A percentile compares a stretch with the other conserved stretches of the same genome.
Conservation (phyloP, 2,113 vertebrate genomes). For the Seriola quinqueradiata region DNA sequence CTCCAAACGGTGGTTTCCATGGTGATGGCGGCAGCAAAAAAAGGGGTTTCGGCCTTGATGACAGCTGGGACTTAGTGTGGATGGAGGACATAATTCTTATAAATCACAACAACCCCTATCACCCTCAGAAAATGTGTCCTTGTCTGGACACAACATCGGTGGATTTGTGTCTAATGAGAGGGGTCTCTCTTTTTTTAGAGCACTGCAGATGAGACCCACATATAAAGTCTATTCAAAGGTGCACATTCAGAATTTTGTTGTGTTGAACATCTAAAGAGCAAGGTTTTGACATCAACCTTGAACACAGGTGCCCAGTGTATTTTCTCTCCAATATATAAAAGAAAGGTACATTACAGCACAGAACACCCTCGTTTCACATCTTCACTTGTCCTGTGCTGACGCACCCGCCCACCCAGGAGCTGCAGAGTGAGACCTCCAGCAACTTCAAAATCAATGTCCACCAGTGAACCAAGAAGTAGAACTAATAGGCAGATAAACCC, state of each 20-base stretch:
- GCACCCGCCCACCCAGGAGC: slow-evolving; percentile 3
- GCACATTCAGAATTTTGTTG: neutral
- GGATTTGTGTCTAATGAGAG: neutral
- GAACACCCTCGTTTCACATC: neutral
- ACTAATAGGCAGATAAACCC: neutral
- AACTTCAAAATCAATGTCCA: slow-evolving; percentile 11
- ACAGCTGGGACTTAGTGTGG: slow-evolving; percentile 51
- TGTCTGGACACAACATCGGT: neutral
- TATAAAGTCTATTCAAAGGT: neutral
- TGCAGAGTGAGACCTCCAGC: slow-evolving; percentile 13
- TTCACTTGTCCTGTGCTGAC: slow-evolving; percentile 30
- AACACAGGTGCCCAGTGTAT: neutral
- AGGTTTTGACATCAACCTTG: slow-evolving; percentile 3
- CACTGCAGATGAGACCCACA: neutral
- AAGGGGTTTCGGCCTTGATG: slow-evolving; percentile 24
- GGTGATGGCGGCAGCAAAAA: slow-evolving; percentile 8
- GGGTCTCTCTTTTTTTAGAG: neutral
- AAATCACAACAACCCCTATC: slow-evolving; percentile 16
- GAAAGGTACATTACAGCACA: neutral
- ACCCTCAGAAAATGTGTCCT: neutral
- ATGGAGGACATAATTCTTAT: slow-evolving; percentile 25
- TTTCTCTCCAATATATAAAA: neutral
- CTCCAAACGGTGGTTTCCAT: slow-evolving; percentile 62
- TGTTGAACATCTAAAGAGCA: neutral
- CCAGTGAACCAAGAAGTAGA: slow-evolving; percentile 16